Conservation (phyloP, 2,797 vertebrate species). For the Lagorchestes hirsutus region DNA sequence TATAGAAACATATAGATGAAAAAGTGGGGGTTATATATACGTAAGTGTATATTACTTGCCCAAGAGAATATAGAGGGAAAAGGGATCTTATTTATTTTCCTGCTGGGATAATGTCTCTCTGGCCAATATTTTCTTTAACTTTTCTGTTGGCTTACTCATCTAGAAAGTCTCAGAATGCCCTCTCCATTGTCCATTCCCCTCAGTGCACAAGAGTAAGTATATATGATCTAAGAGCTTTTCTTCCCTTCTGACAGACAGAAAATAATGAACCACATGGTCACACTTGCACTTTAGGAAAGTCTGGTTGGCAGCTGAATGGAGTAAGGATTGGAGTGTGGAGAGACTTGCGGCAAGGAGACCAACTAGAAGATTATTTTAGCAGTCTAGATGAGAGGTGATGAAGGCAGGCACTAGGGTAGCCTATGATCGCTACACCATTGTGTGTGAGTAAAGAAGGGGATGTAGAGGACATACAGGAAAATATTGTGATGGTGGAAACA, state of each 20-base stretch:
- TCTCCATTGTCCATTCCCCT: background rate
- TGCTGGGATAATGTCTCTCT: slow-evolving; percentile 11
- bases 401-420: background rate
- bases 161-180: slow-evolving; percentile 19
- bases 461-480: background rate
- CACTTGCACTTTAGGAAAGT: background rate
- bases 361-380: background rate
- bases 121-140: background rate
- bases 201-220: background rate
- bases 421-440: background rate
- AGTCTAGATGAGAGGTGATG: background rate
- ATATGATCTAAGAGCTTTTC: background rate
- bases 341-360: background rate
- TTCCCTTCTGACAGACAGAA: background rate
- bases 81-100: slow-evolving; percentile 8
- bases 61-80: slow-evolving; percentile 27
- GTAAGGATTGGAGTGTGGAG: background rate
- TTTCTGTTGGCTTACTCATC: background rate
- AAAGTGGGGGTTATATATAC: background rate
- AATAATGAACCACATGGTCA: background rate
- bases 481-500: background rate
- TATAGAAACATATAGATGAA: background rate
- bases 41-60: background rate
- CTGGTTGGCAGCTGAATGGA: background rate
- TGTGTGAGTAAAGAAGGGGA: background rate